Percentiles rank a stretch among this genome's conserved stretches.
These are phyloP conservation scores for Toxonevra muliebris DNA, from an alignment of 2,888 invertebrate genomes.

Conservation along the genomic window DNA sequence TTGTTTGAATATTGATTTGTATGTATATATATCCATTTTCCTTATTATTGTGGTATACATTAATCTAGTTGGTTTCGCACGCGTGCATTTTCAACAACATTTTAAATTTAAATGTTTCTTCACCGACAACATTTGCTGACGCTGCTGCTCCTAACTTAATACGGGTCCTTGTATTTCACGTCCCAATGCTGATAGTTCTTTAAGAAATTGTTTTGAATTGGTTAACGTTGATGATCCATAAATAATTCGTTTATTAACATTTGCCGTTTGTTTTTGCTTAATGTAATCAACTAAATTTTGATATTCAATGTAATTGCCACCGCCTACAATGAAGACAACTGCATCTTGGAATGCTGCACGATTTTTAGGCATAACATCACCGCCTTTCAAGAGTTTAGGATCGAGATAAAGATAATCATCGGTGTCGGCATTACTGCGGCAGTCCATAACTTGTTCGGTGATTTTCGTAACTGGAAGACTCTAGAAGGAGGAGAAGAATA, in stretches of 20 bases:
- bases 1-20: not conserved
- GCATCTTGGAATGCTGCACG: slow-evolving; percentile 83
- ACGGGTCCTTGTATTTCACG: slow-evolving; percentile 70
- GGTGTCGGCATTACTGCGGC: slow-evolving; percentile 78
- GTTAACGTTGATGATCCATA: slow-evolving; percentile 96
- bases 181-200: slow-evolving; percentile 84
- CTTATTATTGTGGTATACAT: not conserved
- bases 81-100: slow-evolving; percentile 40
- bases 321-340: slow-evolving; percentile 90
- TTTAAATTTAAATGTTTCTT: slow-evolving; percentile 34
- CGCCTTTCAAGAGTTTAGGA: slow-evolving; percentile 88
- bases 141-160: slow-evolving; percentile 56
- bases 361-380: slow-evolving; percentile 72
- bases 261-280: slow-evolving; percentile 81
- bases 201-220: slow-evolving; percentile 93
- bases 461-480: slow-evolving; percentile 94
- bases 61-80: not conserved
- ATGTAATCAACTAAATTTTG: slow-evolving; percentile 97
- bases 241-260: slow-evolving; percentile 80
- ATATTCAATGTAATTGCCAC: slow-evolving; percentile 99
- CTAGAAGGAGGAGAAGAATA: slow-evolving; percentile 64
- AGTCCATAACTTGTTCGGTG: slow-evolving; percentile 88
- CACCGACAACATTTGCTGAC: slow-evolving; percentile 15
- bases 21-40: not conserved
- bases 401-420: slow-evolving; percentile 95